Base-by-base conservation (phyloP, 23 tunicate species). In the Trididemnum nubilum region DNA sequence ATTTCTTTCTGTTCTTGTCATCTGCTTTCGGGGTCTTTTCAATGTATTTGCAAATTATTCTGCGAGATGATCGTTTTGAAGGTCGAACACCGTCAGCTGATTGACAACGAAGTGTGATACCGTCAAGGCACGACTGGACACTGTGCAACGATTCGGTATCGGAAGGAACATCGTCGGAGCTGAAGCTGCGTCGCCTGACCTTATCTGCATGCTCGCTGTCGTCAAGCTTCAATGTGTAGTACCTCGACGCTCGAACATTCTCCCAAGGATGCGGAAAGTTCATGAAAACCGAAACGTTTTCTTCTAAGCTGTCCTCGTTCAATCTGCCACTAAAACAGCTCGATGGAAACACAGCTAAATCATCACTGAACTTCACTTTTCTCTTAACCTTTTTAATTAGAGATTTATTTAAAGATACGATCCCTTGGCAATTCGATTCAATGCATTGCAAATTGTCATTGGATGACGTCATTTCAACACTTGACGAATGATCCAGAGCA, bases 111-210 rank as follows among this genome's bases (percentile, higher is more conserved):
- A 67, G 22, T 3, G 25, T 4, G 38, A 67, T 31, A 38, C 74
- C 74, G 33, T 67, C 74, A 21, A 67, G 38, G 2, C 2, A 3
- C 3, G 74, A 67, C 25, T 33, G 74, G 25, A 32, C 37, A 33
- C 74, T 67, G 2, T 67, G 74, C 33, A 67, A 30, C 5, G 74
- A 67, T 33, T 67, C 74, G 4, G 37, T 67, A 33, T 67, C 74
- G 7, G 74, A 67, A 30, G 18, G 38, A 5, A 5, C 38, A 67
- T 67, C 38, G 2, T 67, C n/a, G 7, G 33, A 67, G 33, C 74
- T 67, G 26, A 61, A 61, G n/a, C 67, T 61, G n/a, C 67, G 67
- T 61, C 54, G 54, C 15, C 54, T 44, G 54, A 9, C 9, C 9
- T 44, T 44, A 7, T 9, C 9, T 7, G 9, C 54, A 9, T 44